Conservation (phyloP, 2,113 vertebrate genomes). For the Cricetomys ansorgei region DNA sequence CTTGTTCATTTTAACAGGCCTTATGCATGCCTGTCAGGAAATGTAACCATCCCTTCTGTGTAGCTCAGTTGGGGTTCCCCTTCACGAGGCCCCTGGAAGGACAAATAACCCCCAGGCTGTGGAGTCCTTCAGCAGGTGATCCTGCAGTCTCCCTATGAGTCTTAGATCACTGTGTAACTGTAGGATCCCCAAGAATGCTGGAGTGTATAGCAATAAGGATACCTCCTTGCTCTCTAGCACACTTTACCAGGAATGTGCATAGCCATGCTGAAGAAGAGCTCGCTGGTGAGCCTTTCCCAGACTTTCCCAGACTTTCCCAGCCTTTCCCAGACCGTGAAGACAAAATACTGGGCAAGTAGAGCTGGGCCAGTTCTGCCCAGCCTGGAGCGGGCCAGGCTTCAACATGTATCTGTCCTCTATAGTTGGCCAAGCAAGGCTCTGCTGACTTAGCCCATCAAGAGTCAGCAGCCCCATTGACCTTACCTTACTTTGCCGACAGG, state of each 20-base stretch:
- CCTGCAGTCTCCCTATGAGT: not conserved
- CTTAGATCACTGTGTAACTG: not conserved
- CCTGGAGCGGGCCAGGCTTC: not conserved
- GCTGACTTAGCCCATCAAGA: fast-evolving
- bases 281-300: not conserved
- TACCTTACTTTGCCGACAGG: constrained; percentile 51
- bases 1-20: too few relatives aligned
- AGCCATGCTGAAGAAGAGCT: not conserved
- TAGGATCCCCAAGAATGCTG: not conserved
- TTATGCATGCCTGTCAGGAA: not conserved
- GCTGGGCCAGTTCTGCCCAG: not conserved
- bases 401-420: not conserved
- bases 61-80: not conserved
- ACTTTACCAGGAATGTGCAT: too few relatives aligned
- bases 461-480: not conserved
- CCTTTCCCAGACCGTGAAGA: not conserved
- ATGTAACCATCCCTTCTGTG: fast-evolving
- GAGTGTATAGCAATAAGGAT: not conserved
- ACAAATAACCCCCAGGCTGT: not conserved
- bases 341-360: not conserved
- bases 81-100: not conserved
- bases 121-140: not conserved
- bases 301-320: not conserved
- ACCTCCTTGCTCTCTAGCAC: not conserved
- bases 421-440: not conserved